These are phyloP conservation scores for Tipula lateralis DNA, from an alignment of 2,888 invertebrate genomes.

Conservation along the genomic window DNA sequence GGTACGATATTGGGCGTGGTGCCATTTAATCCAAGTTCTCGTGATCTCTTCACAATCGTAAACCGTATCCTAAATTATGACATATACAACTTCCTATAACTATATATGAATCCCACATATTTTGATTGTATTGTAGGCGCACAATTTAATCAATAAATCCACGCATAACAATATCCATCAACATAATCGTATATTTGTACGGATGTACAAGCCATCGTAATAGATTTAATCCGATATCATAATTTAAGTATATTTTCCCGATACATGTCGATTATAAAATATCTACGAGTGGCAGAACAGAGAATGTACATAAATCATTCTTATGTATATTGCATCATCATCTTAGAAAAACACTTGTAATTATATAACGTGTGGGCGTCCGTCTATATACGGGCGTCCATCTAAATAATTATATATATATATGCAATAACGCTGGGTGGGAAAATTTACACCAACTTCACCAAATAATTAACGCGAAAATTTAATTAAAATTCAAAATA, in stretches of 20 bases:
- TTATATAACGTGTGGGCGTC: slow-evolving; percentile 2
- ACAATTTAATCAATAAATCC: neutral
- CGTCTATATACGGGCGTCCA: neutral
- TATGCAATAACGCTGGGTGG: too few relatives aligned
- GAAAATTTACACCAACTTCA: too few relatives aligned
- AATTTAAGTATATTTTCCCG: neutral
- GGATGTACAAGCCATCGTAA: neutral
- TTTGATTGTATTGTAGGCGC: neutral
- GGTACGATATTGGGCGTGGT: neutral
- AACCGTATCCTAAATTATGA: too few relatives aligned
- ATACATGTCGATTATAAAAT: neutral
- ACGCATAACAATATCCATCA: neutral
- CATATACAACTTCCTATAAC: too few relatives aligned
- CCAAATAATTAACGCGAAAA: neutral
- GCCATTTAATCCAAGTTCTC: neutral
- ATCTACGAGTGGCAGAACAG: neutral
- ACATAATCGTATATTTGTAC: neutral
- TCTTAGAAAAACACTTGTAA: neutral
- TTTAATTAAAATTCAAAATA: slow-evolving; percentile 7
- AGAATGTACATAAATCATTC: neutral
- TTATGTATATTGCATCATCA: slow-evolving; percentile 14
- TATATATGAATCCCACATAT: neutral
- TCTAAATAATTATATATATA: too few relatives aligned
- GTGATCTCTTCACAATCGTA: too few relatives aligned
- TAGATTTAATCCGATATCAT: neutral